Base-by-base conservation (phyloP, 2,888 invertebrate genomes). In the Alloplasta piceator region DNA sequence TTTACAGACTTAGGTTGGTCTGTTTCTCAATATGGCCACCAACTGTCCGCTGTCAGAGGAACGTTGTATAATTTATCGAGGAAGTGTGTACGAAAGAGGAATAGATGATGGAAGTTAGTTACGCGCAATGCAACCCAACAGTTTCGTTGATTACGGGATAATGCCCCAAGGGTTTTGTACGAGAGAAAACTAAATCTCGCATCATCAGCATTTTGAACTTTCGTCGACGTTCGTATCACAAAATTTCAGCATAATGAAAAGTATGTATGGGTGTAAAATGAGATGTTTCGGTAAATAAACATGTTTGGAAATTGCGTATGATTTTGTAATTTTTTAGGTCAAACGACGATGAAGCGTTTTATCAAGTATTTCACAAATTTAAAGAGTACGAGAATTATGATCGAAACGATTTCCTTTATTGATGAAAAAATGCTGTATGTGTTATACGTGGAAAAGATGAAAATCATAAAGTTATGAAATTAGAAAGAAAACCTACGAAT, bases 91-190 rank as follows among this genome's bases (percentile, higher is more conserved):
- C 39, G 43, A 64, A 14, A 43, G 46, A 41, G 63, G 38, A 67
- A 63, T 41, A 26, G 1, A 26, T 58, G 36, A 76, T 58, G 68
- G 63, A 73, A 72, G 67, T 63, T 43, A 72, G 63, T 68, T 77
- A 43, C 43, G 43, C 71, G n/a, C 16, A 26, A 48, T 6, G n/a
- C 7, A 12, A 48, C 36, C 60, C 52, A 43, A 63, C 46, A 67
- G 67, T 67, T 76, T 80, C 52, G 61, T 72, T 73, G 61, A 48
- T 63, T 72, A 76, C 48, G 55, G 41, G 63, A 63, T 61, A 60
- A 74, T 61, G 74, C 50, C 56, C 46, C 48, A 36, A 6, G 16
- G n/a, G 6, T 39, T 48, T 50, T 56, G 36, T 43, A 46, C 26
- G 48, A 9, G 10, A 16, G 67, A 6, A 12, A 61, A 80, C 55